phyloP scores from a whole-genome alignment of 2,797 vertebrate species.

The Pipistrellus pipistrellus region DNA sequence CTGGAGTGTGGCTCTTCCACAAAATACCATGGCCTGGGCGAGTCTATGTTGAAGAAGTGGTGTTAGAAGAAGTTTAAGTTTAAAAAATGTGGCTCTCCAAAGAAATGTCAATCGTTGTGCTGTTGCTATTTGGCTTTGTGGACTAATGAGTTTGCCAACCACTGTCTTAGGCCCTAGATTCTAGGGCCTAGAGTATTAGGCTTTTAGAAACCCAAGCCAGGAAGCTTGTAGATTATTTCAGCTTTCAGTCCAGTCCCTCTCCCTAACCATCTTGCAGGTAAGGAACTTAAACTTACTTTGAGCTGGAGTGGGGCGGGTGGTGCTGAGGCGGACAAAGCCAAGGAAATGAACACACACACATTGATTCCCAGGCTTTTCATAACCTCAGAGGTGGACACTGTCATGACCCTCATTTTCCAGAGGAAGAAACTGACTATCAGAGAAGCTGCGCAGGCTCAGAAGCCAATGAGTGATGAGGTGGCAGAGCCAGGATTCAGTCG shows the following conservation, averaged over 20 bases:
- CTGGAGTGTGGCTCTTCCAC: too few species aligned
- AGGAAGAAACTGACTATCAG: not conserved
- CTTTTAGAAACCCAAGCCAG: constrained; percentile 38
- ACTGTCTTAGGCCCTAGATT: too few species aligned
- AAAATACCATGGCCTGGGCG: too few species aligned
- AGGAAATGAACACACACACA: not conserved
- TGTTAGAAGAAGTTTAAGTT: too few species aligned
- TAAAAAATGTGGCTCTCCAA: too few species aligned
- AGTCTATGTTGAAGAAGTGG: too few species aligned
- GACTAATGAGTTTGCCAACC: too few species aligned
- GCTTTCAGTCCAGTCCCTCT: constrained; percentile 15
- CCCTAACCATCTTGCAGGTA: not conserved
- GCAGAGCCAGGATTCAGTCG: not conserved
- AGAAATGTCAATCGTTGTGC: too few species aligned
- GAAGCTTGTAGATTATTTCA: not conserved
- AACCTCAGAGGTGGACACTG: not conserved
- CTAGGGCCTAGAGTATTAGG: not conserved
- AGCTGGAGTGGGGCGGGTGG: not conserved
- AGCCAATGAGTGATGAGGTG: too few species aligned
- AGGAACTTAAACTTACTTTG: not conserved
- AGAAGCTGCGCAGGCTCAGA: too few species aligned
- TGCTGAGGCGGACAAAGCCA: not conserved
- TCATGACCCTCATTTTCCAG: not conserved
- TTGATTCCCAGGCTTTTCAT: not conserved
- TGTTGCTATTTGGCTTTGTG: too few species aligned